Evolutionary conservation across 2,888 invertebrate genomes (phyloP).

Genomic region (Synanthedon andrenaeformis): DNA sequence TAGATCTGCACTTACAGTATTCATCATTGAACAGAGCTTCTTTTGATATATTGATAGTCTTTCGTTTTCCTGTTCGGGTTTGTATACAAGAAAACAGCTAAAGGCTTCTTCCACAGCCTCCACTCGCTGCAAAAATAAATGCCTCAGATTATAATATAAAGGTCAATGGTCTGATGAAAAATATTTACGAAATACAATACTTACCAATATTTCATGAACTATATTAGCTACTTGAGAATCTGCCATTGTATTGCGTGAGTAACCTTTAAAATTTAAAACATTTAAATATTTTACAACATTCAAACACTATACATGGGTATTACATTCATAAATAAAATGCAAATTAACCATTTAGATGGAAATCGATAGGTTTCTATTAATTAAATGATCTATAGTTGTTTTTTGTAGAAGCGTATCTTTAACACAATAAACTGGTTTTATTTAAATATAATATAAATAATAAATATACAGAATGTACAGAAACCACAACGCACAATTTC

Average conservation of each 20-base stretch:
- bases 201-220: slow-evolving; percentile 76
- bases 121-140: slow-evolving; percentile 71
- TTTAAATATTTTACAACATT: too few relatives aligned
- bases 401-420: too few relatives aligned
- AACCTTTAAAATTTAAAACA: too few relatives aligned
- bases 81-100: slow-evolving; percentile 86
- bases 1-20: slow-evolving; percentile 75
- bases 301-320: too few relatives aligned
- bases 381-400: too few relatives aligned
- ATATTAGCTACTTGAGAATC: slow-evolving; percentile 74
- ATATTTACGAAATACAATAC: slow-evolving; percentile 15
- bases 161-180: neutral
- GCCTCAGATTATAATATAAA: neutral
- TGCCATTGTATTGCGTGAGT: slow-evolving; percentile 47
- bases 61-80: slow-evolving; percentile 76
- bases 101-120: slow-evolving; percentile 91
- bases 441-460: too few relatives aligned
- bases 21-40: slow-evolving; percentile 76
- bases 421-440: too few relatives aligned
- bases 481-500: too few relatives aligned
- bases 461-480: too few relatives aligned
- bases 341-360: too few relatives aligned
- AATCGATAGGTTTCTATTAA: too few relatives aligned
- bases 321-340: too few relatives aligned
- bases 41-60: slow-evolving; percentile 77